These are phyloP conservation scores for Uropsilus gracilis DNA, from an alignment of 2,113 vertebrate genomes.

Conservation along the genomic window DNA sequence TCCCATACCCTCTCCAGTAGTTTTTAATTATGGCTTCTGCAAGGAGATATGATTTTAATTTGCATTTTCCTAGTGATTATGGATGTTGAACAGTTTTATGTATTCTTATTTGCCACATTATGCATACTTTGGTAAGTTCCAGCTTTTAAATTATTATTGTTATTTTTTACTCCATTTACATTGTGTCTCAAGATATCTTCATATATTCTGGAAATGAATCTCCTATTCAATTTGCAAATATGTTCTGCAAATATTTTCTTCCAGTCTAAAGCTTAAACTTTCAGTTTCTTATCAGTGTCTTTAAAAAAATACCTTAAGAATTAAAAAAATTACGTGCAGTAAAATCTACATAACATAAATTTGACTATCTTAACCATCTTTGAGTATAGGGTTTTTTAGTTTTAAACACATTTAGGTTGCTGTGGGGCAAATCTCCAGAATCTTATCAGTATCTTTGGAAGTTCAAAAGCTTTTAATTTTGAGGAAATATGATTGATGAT, in stretches of 20 bases:
- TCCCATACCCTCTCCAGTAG: background rate
- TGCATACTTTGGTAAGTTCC: background rate
- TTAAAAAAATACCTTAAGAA: background rate
- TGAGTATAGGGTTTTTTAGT: background rate
- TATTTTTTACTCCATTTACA: background rate
- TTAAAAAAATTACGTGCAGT: background rate
- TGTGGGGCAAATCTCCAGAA: background rate
- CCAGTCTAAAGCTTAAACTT: background rate
- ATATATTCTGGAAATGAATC: background rate
- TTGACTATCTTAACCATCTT: background rate
- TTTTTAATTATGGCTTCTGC: background rate
- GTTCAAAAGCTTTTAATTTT: background rate
- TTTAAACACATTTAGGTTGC: background rate
- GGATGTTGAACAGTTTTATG: background rate
- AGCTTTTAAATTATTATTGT: background rate
- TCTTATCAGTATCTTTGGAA: background rate
- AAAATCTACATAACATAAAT: background rate
- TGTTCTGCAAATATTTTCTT: background rate
- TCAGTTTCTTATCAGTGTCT: background rate
- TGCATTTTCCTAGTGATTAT: background rate
- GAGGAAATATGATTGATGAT: background rate
- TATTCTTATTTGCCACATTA: background rate
- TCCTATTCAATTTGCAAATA: background rate
- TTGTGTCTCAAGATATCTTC: background rate
- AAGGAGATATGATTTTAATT: background rate